Evolutionary conservation across 2,797 vertebrate genomes (phyloP).

Genomic region (Molossus molossus): DNA sequence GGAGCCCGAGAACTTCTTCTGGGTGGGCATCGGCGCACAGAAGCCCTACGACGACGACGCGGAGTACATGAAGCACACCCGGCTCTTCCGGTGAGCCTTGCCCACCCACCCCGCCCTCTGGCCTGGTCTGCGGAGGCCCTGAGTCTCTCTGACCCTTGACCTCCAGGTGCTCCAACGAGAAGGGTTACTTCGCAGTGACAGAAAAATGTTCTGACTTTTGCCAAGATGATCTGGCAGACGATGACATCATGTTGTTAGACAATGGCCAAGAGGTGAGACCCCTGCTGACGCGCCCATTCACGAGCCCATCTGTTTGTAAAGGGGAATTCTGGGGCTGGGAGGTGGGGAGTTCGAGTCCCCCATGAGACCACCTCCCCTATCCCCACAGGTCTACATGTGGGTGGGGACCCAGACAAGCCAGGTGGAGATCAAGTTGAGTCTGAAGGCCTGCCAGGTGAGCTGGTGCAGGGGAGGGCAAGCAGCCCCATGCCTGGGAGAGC

Average conservation of each 20-base stretch:
- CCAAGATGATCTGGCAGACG: slow-evolving; percentile 98
- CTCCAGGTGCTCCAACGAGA: slow-evolving; percentile 98
- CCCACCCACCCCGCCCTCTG: too few relatives aligned
- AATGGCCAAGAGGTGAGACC: slow-evolving; percentile 95
- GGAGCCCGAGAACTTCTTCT: slow-evolving; percentile 99
- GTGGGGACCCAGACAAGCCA: slow-evolving; percentile 99
- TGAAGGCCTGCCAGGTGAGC: slow-evolving; percentile 98
- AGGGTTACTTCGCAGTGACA: slow-evolving; percentile 98
- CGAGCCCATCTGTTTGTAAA: not conserved
- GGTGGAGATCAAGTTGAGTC: slow-evolving; percentile 98
- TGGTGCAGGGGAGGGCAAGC: fast-evolving
- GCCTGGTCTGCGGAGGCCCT: not conserved
- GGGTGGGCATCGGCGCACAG: slow-evolving; percentile 98
- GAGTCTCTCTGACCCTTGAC: not conserved
- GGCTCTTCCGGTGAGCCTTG: slow-evolving; percentile 95
- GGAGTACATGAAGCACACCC: slow-evolving; percentile 97
- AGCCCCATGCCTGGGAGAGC: fast-evolving
- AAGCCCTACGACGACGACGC: slow-evolving; percentile 97
- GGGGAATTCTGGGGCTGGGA: not conserved
- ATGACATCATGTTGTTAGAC: slow-evolving; percentile 99
- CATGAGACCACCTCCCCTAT: not conserved
- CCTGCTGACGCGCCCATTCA: fast-evolving
- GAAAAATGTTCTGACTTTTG: slow-evolving; percentile 99
- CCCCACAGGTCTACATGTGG: slow-evolving; percentile 98
- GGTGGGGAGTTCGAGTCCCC: not conserved